Base-by-base conservation (phyloP, 2,888 invertebrate species). In the Omphaloscelis lunosa region DNA sequence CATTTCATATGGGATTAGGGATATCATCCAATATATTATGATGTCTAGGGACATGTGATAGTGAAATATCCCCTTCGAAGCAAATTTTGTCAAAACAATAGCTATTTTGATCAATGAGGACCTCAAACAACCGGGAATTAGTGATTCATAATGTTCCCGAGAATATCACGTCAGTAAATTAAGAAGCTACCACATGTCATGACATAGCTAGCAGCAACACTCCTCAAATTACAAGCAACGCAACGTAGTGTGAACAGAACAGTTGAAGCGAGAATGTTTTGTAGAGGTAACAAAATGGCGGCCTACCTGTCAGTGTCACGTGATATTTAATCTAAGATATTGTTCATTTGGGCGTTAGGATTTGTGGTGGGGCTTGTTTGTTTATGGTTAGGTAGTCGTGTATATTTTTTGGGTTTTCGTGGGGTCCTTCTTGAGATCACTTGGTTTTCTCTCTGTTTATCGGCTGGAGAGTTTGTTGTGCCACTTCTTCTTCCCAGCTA, bases 261-360 rank as follows among this genome's bases (percentile, higher is more conserved):
- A 53, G 51, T 59, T 77, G 70, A 77, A 65, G 78, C 86, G 83
- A 67, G 66, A 72, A 84, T 88, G 86, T 86, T 86, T 88, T 88
- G 74, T 83, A 29, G 11, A 56, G 2, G 9, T n/a, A 9, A 88
- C 81, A 88, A 88, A 86, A 88, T 86, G 86, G 83, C 77, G 2
- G 72, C 65, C 29, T 59, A 67, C 56, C 75, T 75, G 80, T 82
- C 82, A 67, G 23, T 75, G 83, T 82, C 82, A 86, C 58, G 2
- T 74, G 73, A 73, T 72, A 75, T 81, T 58, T 82, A 59, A 39
- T 34, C 48, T 39, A 41, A 53, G 23, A 48, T 62, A 48, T n/a
- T 45, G 76, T 66, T 70, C 41, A 65, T 61, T 82, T 72, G 56
- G 23, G 82, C 72, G 77, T 85, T 83, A 39, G 75, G 17, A 62